Percentiles rank a stretch among this genome's conserved stretches.
phyloP scores from a whole-genome alignment of 1,140 invertebrate species.

The Potamilus streckersoni region DNA sequence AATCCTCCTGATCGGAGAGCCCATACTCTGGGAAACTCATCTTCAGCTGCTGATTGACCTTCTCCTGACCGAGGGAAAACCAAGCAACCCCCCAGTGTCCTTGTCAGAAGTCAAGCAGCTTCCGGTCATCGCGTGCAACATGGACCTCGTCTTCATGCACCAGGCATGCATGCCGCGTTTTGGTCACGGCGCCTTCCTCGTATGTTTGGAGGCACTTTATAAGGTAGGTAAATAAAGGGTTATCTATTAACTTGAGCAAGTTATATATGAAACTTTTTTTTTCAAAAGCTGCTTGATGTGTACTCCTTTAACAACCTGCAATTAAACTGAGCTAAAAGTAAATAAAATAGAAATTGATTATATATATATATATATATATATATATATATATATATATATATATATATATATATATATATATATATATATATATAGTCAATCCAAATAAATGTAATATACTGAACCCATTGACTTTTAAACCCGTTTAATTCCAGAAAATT shows the following conservation, averaged over 20 bases:
- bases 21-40: constrained; percentile 67
- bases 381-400: too few relatives aligned
- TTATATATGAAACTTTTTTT: background rate
- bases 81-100: constrained; percentile 65
- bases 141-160: constrained; percentile 68
- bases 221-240: constrained; percentile 57
- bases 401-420: too few relatives aligned
- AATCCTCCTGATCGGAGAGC: constrained; percentile 66
- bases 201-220: constrained; percentile 77
- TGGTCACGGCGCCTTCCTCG: constrained; percentile 78
- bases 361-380: too few relatives aligned
- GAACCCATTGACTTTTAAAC: background rate
- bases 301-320: background rate
- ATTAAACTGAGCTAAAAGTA: background rate
- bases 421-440: too few relatives aligned
- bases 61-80: constrained; percentile 76
- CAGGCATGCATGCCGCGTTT: constrained; percentile 70
- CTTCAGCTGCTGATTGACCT: constrained; percentile 78
- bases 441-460: too few relatives aligned
- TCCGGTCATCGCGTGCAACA: constrained; percentile 68
- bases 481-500: constrained; percentile 60
- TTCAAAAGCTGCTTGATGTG: background rate
- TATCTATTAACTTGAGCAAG: background rate
- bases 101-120: constrained; percentile 73
- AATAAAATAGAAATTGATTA: too few relatives aligned